These are phyloP conservation scores for human DNA, from an alignment of 2,113 vertebrate species.

Conservation along the genomic window DNA sequence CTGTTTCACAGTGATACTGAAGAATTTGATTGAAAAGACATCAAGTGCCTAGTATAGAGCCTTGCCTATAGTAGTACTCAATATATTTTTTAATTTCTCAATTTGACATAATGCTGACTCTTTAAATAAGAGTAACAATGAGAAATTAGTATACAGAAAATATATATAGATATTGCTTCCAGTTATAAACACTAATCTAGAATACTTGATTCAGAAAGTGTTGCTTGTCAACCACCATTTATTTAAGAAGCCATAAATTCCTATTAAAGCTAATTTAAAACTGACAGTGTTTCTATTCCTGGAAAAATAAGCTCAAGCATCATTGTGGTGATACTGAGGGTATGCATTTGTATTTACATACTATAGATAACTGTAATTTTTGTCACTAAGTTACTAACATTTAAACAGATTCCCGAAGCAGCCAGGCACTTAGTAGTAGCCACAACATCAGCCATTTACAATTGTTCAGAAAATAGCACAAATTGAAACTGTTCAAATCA, in stretches of 20 bases:
- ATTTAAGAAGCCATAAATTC: constrained; percentile 52
- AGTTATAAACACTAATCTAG: constrained; percentile 43
- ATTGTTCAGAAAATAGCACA: neutral
- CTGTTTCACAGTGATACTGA: neutral
- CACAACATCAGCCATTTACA: neutral
- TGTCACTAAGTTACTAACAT: neutral
- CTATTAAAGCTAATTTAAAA: constrained; percentile 64
- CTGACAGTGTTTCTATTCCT: constrained; percentile 63
- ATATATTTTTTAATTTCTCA: neutral
- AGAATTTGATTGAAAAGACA: constrained; percentile 24
- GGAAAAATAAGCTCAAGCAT: constrained; percentile 4
- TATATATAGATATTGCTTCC: constrained; percentile 20
- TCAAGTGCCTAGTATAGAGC: neutral
- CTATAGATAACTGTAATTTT: neutral
- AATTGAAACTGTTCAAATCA: neutral
- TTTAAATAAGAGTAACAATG: constrained; percentile 61
- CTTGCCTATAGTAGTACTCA: neutral
- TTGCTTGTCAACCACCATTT: constrained; percentile 63
- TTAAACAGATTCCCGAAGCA: neutral
- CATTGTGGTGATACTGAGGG: neutral
- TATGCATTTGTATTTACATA: constrained; percentile 17
- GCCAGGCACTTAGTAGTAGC: neutral
- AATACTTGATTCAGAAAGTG: constrained; percentile 40
- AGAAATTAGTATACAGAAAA: constrained; percentile 34
- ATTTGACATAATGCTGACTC: neutral